Base-by-base conservation (phyloP, 2,888 invertebrate species). In the Odontothrips loti region DNA sequence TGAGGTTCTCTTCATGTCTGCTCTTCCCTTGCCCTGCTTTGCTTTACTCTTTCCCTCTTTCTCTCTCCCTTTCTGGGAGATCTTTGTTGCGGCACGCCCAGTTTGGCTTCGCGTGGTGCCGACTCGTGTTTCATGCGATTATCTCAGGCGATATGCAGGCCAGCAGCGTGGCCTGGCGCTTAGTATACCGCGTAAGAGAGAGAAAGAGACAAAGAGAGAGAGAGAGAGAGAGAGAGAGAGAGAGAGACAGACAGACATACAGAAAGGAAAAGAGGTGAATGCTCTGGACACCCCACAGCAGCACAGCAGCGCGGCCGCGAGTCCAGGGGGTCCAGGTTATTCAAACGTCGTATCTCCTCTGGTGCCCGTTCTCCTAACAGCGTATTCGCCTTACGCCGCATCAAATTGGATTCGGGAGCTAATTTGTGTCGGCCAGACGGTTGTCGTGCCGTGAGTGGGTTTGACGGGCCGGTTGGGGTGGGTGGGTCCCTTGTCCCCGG, bases 71-170 rank as follows among this genome's bases (percentile, higher is more conserved):
- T 15, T 58, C 58, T 51, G 15, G 51, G 20, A 51, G 51, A 2
- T 20, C 51, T 20, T 12, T 20, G 51, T 1, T 17, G 51, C 51
- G 51, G 58, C 58, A 58, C 58, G 58, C 58, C 10, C n/a, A 15
- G 58, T 58, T 58, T 58, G 58, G 58, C 58, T 58, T 58, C n/a
- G 58, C 58, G 58, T 58, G 58, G 58, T 6, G 58, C n/a, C 58
- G 58, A 58, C 58, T 58, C 58, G 58, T 58, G 58, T 58, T 15
- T 58, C 58, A 58, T n/a, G 58, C 58, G 58, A 58, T 58, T 58
- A 58, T 58, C 58, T 58, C 58, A 43, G 58, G 58, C 58, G 58
- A 58, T 58, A 58, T 58, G 58, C 58, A 58, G 0, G 34, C 34
- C 34, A 58, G 58, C 17, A 15, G 58, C 6, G 58, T 0, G 58